A percentile compares a stretch with the other conserved stretches of the same genome.
These are phyloP conservation scores for Myiotriccus ornatus DNA, from an alignment of 2,797 vertebrate species.

Conservation along the genomic window DNA sequence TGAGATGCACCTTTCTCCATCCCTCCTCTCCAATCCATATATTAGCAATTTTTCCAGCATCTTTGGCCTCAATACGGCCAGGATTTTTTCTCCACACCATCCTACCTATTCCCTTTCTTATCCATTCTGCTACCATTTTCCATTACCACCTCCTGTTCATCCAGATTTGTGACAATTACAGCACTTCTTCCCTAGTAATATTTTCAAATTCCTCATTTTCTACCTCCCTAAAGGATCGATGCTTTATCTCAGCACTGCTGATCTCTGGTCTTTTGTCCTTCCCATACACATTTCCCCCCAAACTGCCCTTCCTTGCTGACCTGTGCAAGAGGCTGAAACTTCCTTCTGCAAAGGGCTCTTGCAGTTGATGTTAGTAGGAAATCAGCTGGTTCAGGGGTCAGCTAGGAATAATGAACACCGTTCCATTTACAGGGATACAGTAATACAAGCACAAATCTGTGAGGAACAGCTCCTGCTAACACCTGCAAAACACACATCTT, in stretches of 20 bases:
- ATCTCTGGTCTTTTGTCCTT: background rate
- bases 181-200: background rate
- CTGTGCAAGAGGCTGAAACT: background rate
- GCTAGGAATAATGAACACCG: background rate
- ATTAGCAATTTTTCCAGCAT: background rate
- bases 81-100: background rate
- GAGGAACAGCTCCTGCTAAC: background rate
- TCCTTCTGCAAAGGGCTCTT: background rate
- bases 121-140: background rate
- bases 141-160: background rate
- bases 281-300: fast-evolving
- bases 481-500: background rate
- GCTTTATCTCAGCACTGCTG: background rate
- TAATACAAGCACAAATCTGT: background rate
- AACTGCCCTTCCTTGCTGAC: background rate
- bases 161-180: background rate
- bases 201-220: background rate
- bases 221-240: background rate
- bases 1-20: background rate
- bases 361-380: background rate
- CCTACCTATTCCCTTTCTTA: background rate
- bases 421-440: background rate
- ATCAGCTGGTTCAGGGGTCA: background rate
- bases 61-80: background rate
- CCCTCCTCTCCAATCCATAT: background rate